Base-by-base conservation (phyloP, 2,113 vertebrate genomes). In the Poeciliopsis turrubarensis region DNA sequence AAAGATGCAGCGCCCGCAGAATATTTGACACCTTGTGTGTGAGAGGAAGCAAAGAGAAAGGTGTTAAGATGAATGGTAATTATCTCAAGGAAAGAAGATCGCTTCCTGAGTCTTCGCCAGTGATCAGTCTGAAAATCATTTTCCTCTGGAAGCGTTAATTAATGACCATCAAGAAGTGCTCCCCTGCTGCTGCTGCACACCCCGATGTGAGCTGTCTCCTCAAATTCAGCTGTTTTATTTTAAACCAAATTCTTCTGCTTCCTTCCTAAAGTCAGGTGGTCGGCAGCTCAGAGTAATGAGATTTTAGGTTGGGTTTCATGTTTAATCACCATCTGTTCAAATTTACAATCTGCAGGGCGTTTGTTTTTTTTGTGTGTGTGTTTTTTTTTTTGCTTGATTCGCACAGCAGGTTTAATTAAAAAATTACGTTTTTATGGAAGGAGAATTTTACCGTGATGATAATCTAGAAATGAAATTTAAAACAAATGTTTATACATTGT, bases 101-200 rank as follows among this genome's bases (percentile, higher is more conserved):
- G 60, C 44, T 61, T 51, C 47, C 51, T 70, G 29, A 51, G 19
- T 39, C 57, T 62, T 14, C 44, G 26, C 47, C 39, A 70, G 68
- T 29, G 61, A 73, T 34, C 0, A 2, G 41, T 79, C 65, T 34
- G 11, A 65, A 47, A 57, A 63, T 39, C 0, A 41, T 75, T 57
- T 70, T 64, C 17, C 47, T 25, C 27, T 61, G 60, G 27, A 70
- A 65, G 32, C 32, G 6, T 63, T 68, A 72, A 77, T 76, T 70
- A 70, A 60, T 71, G 26, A 71, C 9, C 13, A 69, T 67, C 32
- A 32, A 57, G 22, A 68, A n/a, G 17, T 44, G 19, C 29, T 32
- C 22, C 63, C 4, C 41, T 65, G 61, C 14, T 77, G 37, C 41
- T 44, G 65, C 51, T 32, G 44, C 31, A 19, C 12, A 31, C 25